A percentile compares a stretch with the other conserved stretches of the same genome.
These are phyloP conservation scores for Molossus alvarezi DNA, from an alignment of 2,797 vertebrate genomes.

Conservation along the genomic window DNA sequence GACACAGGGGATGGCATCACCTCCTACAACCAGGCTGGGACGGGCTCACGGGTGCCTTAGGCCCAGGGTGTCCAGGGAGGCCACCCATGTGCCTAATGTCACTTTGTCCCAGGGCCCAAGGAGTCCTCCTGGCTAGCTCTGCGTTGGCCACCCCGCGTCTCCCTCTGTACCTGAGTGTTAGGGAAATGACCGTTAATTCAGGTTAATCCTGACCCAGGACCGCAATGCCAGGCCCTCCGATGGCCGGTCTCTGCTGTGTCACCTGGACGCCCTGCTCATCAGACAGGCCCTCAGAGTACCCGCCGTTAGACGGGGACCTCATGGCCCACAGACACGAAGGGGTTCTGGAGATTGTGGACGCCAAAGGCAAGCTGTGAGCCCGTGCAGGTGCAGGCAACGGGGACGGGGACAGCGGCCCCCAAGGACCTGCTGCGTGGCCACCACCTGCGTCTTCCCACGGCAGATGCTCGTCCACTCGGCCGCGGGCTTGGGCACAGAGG, in stretches of 20 bases:
- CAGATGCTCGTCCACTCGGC: not conserved
- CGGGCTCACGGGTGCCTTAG: accelerated
- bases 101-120: accelerated
- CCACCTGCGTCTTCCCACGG: accelerated
- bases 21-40: accelerated
- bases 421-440: accelerated
- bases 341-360: accelerated
- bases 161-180: accelerated
- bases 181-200: accelerated
- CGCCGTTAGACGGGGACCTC: accelerated
- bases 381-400: accelerated
- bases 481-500: accelerated
- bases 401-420: accelerated
- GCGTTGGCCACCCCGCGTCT: accelerated
- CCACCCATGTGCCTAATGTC: accelerated
- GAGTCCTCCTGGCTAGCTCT: accelerated
- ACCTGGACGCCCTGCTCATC: accelerated
- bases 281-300: not conserved
- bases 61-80: not conserved
- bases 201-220: not conserved
- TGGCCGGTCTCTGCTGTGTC: accelerated
- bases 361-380: not conserved
- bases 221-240: accelerated
- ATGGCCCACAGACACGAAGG: no score
- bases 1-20: accelerated